phyloP scores from a whole-genome alignment of 2,113 vertebrate species.

The Hucho hucho region DNA sequence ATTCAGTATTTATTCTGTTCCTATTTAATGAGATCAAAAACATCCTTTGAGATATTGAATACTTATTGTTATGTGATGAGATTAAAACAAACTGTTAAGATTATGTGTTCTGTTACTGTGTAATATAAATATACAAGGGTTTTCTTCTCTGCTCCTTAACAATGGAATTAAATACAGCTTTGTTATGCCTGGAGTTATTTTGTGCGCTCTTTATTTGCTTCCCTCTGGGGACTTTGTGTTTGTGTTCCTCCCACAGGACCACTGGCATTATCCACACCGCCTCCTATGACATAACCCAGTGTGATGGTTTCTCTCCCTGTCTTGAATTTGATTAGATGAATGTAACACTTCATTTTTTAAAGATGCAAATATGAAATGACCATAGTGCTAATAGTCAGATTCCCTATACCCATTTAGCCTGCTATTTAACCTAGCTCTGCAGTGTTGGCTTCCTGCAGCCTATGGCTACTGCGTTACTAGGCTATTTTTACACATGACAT shows the following conservation, averaged over 20 bases:
- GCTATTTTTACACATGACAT: no score
- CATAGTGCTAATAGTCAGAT: no score
- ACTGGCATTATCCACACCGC: neutral
- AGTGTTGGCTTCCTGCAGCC: no score
- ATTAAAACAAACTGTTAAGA: constrained; percentile 65
- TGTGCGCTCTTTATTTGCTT: neutral
- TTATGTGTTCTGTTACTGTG: constrained; percentile 67
- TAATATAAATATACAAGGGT: constrained; percentile 63
- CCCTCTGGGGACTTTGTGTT: constrained; percentile 46
- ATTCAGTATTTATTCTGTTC: constrained; percentile 71
- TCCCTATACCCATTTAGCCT: no score
- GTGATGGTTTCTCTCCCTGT: no score
- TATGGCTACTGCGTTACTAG: no score
- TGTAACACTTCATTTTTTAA: no score
- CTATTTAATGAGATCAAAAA: constrained; percentile 69
- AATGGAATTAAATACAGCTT: constrained; percentile 60
- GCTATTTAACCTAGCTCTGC: no score
- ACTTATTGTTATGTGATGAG: constrained; percentile 70
- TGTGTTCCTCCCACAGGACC: neutral
- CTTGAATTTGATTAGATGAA: no score
- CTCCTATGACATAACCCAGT: constrained; percentile 66
- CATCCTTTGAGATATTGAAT: constrained; percentile 63
- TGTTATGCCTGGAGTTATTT: constrained; percentile 57
- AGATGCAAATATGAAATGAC: no score
- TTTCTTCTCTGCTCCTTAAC: constrained; percentile 66